A percentile compares a stretch with the other conserved stretches of the same genome.
Conservation (phyloP, 2,113 vertebrate genomes). For the Neodon shergylaensis region DNA sequence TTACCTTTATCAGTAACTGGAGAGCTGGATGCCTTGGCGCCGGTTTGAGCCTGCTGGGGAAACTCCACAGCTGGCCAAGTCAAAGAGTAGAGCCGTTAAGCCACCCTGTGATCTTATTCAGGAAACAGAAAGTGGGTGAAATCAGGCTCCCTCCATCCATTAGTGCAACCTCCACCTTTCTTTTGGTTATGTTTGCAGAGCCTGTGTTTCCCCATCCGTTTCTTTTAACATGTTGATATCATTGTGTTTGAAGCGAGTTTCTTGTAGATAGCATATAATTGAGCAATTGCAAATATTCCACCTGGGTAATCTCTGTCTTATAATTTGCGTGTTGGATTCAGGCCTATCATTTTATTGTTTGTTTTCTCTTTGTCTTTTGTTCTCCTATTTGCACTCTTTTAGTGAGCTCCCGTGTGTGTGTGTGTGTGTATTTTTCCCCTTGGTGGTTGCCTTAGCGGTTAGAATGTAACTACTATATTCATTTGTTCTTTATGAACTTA, state of each 20-base stretch:
- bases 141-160: too few relatives aligned
- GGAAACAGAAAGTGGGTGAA: background rate
- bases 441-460: background rate
- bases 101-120: background rate
- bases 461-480: background rate
- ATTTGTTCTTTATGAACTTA: background rate
- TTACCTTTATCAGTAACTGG: background rate
- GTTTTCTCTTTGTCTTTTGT: background rate
- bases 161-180: background rate
- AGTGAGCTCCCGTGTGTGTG: background rate
- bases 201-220: background rate
- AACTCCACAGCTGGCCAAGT: background rate
- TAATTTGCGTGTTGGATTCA: background rate
- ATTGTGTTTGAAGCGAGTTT: slow-evolving; percentile 19
- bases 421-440: background rate
- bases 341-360: background rate
- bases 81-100: background rate
- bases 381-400: background rate
- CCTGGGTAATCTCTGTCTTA: background rate
- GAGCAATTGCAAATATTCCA: background rate
- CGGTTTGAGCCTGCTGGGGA: background rate
- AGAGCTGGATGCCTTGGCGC: background rate
- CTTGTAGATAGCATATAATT: background rate
- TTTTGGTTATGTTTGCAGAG: background rate
- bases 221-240: background rate